phyloP scores from a whole-genome alignment of 2,113 vertebrate genomes.

The Burhinus bistriatus region DNA sequence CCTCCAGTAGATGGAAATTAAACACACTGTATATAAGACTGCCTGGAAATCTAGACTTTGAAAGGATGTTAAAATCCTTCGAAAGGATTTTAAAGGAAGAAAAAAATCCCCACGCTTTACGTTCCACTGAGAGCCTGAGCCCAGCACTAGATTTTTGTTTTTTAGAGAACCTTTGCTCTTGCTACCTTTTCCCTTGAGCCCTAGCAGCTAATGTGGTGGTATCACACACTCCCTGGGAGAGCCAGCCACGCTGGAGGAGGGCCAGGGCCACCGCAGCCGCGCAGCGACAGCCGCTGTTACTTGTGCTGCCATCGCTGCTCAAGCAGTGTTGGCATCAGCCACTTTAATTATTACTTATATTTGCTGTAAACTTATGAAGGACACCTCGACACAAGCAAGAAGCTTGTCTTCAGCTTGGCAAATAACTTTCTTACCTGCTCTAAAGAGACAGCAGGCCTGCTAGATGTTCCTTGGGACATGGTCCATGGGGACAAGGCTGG shows the following conservation, averaged over 20 bases:
- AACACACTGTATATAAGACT: neutral
- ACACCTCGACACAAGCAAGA: neutral
- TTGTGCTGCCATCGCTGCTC: neutral
- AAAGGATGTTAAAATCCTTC: neutral
- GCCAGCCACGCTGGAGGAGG: neutral
- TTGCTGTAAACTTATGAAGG: neutral
- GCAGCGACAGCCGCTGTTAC: accelerated
- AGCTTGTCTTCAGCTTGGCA: neutral
- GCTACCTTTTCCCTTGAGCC: neutral
- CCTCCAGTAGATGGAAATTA: neutral
- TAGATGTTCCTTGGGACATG: neutral
- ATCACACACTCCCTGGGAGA: neutral
- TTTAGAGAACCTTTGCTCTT: neutral
- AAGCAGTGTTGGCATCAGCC: neutral
- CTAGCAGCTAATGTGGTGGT: neutral
- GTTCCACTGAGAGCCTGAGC: neutral
- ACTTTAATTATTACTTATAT: neutral
- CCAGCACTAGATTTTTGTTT: neutral
- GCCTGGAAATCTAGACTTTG: neutral
- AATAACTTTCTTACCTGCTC: neutral
- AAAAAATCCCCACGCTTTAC: neutral
- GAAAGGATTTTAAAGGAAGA: neutral
- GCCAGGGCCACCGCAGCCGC: neutral
- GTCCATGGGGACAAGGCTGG: neutral
- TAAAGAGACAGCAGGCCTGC: neutral